Conservation (phyloP, 2,113 vertebrate species). For the Oncorhynchus nerka region DNA sequence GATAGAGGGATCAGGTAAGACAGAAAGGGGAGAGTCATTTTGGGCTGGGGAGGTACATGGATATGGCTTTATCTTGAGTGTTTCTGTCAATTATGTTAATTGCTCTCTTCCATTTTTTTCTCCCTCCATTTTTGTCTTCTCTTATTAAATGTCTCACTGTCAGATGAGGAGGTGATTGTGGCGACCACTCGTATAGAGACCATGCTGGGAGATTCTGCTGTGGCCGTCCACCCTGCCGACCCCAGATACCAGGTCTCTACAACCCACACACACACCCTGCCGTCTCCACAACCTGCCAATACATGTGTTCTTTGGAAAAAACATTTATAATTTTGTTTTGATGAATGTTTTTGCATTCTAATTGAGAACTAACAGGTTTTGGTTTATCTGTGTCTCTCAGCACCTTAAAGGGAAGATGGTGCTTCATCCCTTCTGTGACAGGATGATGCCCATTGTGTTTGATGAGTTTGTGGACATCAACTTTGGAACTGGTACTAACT, state of each 20-base stretch:
- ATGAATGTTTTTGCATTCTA: no score
- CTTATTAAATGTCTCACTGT: background rate
- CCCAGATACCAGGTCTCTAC: constrained; percentile 56
- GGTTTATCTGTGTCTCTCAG: constrained; percentile 41
- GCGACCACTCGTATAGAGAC: constrained; percentile 91
- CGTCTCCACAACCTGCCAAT: no score
- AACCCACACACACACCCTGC: no score
- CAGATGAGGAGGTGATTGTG: constrained; percentile 84
- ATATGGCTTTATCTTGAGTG: no score
- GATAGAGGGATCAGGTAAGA: constrained; percentile 79
- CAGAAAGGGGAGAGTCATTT: background rate
- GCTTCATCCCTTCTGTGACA: constrained; percentile 82
- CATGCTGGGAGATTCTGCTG: constrained; percentile 84
- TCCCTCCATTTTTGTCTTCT: background rate
- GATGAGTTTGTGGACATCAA: constrained; percentile 82
- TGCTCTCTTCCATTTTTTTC: background rate
- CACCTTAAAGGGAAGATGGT: constrained; percentile 81
- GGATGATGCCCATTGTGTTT: constrained; percentile 81
- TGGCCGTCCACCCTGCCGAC: constrained; percentile 84
- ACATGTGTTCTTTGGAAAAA: no score
- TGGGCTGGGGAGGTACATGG: background rate
- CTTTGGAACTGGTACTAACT: constrained; percentile 78
- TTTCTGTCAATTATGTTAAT: background rate
- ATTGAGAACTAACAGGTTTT: no score
- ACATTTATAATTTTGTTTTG: no score